Percentiles rank a stretch among this genome's conserved stretches.
Conservation (phyloP, 2,113 vertebrate species). For the Hippoglossus stenolepis region DNA sequence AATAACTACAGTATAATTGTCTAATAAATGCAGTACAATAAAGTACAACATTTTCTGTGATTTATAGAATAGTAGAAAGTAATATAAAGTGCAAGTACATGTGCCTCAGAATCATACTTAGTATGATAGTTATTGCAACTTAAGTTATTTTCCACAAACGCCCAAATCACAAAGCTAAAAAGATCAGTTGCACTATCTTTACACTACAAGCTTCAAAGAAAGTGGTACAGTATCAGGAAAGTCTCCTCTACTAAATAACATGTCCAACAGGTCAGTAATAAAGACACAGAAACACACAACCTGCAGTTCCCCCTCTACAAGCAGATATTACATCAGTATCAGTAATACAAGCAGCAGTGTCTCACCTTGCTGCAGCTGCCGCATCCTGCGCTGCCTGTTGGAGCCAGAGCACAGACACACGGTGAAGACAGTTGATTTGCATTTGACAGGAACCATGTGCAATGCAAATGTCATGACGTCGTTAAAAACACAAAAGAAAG, state of each 20-base stretch:
- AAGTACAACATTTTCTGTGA: not conserved
- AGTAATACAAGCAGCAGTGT: not conserved
- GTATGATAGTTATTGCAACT: not conserved
- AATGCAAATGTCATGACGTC: slow-evolving; percentile 78
- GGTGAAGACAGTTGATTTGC: slow-evolving; percentile 68
- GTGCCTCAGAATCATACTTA: not conserved
- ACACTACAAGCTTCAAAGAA: not conserved
- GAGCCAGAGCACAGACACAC: slow-evolving; percentile 64
- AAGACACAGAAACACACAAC: not conserved
- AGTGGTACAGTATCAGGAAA: not conserved
- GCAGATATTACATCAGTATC: not conserved
- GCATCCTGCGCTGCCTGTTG: slow-evolving; percentile 74
- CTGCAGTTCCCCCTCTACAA: not conserved
- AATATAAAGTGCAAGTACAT: no score
- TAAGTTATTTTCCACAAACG: not conserved
- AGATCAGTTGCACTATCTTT: not conserved
- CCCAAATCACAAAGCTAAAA: not conserved
- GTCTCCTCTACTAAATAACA: not conserved
- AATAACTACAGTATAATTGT: not conserved
- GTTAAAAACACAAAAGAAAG: not conserved
- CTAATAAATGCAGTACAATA: no score
- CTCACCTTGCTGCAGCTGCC: slow-evolving; percentile 74
- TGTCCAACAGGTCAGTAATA: not conserved
- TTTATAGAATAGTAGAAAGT: not conserved
- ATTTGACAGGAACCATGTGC: slow-evolving; percentile 74